These are phyloP conservation scores for Catocala nupta DNA, from an alignment of 2,888 invertebrate species.

Conservation along the genomic window DNA sequence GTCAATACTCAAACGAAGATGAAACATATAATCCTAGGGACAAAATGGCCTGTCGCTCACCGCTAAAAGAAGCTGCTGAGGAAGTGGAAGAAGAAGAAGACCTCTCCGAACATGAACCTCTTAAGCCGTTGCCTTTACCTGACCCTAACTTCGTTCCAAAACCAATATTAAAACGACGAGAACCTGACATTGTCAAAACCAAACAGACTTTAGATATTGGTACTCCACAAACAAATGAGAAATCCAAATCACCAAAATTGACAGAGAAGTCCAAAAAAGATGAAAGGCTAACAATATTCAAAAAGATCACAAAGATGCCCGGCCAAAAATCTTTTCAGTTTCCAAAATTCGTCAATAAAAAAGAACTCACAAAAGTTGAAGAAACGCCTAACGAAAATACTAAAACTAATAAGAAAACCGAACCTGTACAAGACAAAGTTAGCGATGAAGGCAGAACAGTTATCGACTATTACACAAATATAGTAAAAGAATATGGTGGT, in stretches of 20 bases:
- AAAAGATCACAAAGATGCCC: conserved; percentile 80
- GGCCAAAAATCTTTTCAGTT: conserved; percentile 73
- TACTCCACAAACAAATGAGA: conserved; percentile 54
- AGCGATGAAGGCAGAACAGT: conserved; percentile 90
- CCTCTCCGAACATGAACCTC: conserved; percentile 86
- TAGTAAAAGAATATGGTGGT: conserved; percentile 91
- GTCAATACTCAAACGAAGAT: conserved; percentile 84
- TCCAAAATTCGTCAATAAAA: conserved; percentile 75
- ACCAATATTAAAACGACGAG: conserved; percentile 91
- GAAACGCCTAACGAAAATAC: conserved; percentile 45
- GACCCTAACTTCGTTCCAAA: conserved; percentile 92
- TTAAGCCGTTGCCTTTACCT: conserved; percentile 88
- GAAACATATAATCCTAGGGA: conserved; percentile 90
- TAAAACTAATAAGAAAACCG: conserved; percentile 56
- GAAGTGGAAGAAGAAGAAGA: conserved; percentile 77
- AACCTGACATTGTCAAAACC: conserved; percentile 55
- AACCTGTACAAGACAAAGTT: conserved; percentile 71
- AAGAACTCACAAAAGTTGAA: conserved; percentile 66
- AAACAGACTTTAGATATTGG: conserved; percentile 47
- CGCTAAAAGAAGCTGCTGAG: conserved; percentile 62
- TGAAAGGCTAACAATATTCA: conserved; percentile 75
- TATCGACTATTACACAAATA: conserved; percentile 93
- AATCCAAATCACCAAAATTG: conserved; percentile 51
- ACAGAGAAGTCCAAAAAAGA: conserved; percentile 68
- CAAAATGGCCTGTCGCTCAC: conserved; percentile 72